Conservation (phyloP, 2,113 vertebrate species). For the Ellobius talpinus region DNA sequence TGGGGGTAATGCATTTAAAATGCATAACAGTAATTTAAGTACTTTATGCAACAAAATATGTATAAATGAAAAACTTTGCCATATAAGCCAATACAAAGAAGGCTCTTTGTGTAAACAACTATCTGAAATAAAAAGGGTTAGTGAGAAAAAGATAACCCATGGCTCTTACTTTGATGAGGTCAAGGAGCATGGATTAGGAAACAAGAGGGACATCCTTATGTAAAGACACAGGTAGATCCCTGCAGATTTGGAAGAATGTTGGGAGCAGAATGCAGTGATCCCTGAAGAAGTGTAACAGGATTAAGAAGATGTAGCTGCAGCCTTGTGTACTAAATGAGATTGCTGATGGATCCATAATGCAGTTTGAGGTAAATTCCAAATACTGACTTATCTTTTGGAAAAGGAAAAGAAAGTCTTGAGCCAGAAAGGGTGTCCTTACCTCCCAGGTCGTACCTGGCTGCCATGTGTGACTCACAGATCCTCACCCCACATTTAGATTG, state of each 20-base stretch:
- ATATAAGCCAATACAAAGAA: not conserved
- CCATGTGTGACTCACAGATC: not conserved
- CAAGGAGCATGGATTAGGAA: not conserved
- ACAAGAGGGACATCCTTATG: not conserved
- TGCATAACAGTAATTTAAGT: not conserved
- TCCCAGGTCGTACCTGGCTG: not conserved
- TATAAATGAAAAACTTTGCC: not conserved
- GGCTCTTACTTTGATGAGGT: not conserved
- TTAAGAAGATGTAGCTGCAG: not conserved
- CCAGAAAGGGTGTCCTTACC: not conserved
- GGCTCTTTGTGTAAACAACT: not conserved
- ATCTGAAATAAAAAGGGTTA: not conserved
- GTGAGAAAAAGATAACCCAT: not conserved
- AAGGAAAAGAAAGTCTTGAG: not conserved
- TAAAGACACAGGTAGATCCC: not conserved
- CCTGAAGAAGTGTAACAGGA: not conserved
- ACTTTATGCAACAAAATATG: not conserved
- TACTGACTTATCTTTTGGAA: not conserved
- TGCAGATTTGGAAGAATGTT: not conserved
- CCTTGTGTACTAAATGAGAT: not conserved
- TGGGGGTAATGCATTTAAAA: not conserved
- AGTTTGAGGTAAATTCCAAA: not conserved
- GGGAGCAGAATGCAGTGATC: not conserved
- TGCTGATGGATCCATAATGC: not conserved
- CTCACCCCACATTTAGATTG: not conserved